A percentile compares a stretch with the other conserved stretches of the same genome.
Conservation (phyloP, 2,113 vertebrate genomes). For the Chauna torquata region DNA sequence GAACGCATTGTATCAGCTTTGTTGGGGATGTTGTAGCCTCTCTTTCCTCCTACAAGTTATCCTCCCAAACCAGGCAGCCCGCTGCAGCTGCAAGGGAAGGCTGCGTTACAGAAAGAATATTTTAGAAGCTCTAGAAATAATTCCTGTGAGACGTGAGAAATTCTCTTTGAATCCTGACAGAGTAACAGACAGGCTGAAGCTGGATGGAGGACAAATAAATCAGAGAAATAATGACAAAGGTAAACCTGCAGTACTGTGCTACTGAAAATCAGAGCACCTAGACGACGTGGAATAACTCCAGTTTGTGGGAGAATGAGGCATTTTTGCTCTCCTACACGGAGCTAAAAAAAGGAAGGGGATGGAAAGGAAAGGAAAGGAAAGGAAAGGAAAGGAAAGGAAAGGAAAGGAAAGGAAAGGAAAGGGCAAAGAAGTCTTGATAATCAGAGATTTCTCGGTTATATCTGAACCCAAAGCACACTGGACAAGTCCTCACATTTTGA, state of each 20-base stretch:
- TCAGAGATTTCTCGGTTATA: not conserved
- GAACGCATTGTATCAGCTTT: not conserved
- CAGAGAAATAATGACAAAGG: not conserved
- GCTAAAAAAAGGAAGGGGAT: not conserved
- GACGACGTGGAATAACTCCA: not conserved
- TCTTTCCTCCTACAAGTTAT: not conserved
- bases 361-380: not conserved
- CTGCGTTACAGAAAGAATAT: constrained; percentile 2
- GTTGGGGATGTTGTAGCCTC: not conserved
- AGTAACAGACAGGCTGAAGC: constrained; percentile 19
- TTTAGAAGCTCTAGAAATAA: constrained; percentile 69
- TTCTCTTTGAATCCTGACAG: not conserved
- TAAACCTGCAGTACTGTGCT: not conserved
- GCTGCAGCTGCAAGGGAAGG: constrained; percentile 32
- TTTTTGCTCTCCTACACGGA: not conserved
- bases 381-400: not conserved
- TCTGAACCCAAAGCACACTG: not conserved
- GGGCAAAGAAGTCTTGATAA: not conserved
- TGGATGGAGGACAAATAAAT: not conserved
- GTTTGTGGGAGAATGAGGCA: not conserved
- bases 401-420: not conserved
- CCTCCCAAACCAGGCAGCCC: not conserved
- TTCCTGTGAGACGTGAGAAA: constrained; percentile 40
- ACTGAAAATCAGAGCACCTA: not conserved
- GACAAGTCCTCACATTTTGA: not conserved